Conservation (phyloP, 1,140 invertebrate species). For the Drosophila tropicalis region DNA sequence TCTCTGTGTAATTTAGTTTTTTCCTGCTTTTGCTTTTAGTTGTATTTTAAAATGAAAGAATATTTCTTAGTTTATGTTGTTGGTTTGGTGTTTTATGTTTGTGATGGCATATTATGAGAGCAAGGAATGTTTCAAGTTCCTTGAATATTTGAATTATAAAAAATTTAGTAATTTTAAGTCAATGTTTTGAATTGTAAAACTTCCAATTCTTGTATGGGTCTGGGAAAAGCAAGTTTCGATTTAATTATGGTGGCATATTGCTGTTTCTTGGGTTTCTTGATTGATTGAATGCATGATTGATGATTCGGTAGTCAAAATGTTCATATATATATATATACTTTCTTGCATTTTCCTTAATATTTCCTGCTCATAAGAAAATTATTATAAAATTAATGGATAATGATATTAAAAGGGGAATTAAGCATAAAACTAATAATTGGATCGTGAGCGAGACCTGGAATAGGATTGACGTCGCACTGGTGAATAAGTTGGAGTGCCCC, state of each 20-base stretch:
- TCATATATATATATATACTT: slow-evolving; percentile 23
- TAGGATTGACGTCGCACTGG: slow-evolving; percentile 92
- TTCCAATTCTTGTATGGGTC: slow-evolving; percentile 21
- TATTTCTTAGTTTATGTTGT: slow-evolving; percentile 3
- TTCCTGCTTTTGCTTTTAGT: slow-evolving; percentile 31
- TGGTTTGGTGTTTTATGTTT: slow-evolving; percentile 3
- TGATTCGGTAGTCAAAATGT: slow-evolving; percentile 44
- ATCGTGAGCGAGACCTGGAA: slow-evolving; percentile 88
- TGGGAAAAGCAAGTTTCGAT: slow-evolving; percentile 54
- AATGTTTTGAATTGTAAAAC: slow-evolving; percentile 35
- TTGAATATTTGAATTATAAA: slow-evolving; percentile 48
- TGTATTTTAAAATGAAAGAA: slow-evolving; percentile 37
- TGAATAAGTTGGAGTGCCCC: slow-evolving; percentile 90
- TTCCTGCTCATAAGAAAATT: slow-evolving; percentile 75
- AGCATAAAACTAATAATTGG: slow-evolving; percentile 84
- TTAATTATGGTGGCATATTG: neutral
- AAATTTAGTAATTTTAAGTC: slow-evolving; percentile 47
- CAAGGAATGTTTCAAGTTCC: slow-evolving; percentile 51
- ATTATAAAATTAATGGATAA: slow-evolving; percentile 66
- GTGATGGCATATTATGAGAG: slow-evolving; percentile 35
- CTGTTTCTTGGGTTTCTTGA: slow-evolving; percentile 14
- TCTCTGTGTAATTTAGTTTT: slow-evolving; percentile 58
- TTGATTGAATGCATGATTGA: slow-evolving; percentile 35
- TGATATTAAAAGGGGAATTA: slow-evolving; percentile 48
- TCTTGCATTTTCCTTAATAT: slow-evolving; percentile 67